Evolutionary conservation across 2,113 vertebrate species (phyloP).

Genomic region (Nettapus auritus): DNA sequence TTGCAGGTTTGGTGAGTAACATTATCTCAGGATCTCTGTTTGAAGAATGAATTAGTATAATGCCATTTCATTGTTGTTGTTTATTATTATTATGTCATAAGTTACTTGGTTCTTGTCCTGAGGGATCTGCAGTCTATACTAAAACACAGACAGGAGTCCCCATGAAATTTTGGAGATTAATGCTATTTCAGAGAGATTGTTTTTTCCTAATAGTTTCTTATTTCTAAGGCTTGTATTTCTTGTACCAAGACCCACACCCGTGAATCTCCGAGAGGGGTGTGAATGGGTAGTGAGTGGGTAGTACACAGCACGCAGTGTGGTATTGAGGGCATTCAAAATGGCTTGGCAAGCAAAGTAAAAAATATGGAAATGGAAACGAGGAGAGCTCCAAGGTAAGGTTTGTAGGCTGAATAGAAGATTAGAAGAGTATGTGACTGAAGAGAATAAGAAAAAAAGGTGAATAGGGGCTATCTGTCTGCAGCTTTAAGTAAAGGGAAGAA

Average conservation of each 20-base stretch:
- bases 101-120: conserved; percentile 15
- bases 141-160: neutral
- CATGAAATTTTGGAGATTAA: neutral
- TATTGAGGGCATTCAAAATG: neutral
- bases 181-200: neutral
- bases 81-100: conserved; percentile 34
- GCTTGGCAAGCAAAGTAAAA: neutral
- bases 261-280: neutral
- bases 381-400: neutral
- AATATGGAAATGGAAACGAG: neutral
- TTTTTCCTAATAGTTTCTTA: neutral
- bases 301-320: neutral
- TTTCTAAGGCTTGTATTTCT: neutral
- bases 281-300: neutral
- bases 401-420: neutral
- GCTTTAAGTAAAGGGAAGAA: neutral
- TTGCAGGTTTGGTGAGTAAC: conserved; percentile 18
- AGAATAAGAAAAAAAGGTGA: neutral
- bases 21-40: conserved; percentile 41
- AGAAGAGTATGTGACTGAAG: neutral
- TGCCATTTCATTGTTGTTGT: neutral
- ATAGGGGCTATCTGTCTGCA: neutral
- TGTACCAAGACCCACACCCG: neutral
- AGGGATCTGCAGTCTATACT: neutral
- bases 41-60: conserved; percentile 33